These are phyloP conservation scores for Automeris io DNA, from an alignment of 2,888 invertebrate genomes.

Conservation along the genomic window DNA sequence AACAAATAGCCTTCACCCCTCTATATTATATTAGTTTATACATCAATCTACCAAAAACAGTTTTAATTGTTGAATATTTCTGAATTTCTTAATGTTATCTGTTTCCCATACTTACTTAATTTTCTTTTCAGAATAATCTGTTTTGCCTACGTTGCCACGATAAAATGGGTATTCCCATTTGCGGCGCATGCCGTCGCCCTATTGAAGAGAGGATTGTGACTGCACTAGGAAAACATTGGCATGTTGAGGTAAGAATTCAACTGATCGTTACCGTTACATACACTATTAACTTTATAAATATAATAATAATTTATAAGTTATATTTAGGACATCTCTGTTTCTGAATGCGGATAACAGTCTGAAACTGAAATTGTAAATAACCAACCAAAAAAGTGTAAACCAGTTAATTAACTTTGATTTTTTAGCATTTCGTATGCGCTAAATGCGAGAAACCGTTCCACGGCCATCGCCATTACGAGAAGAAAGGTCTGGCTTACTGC, in stretches of 20 bases:
- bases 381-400: too few species aligned
- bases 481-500: constrained; percentile 98
- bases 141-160: constrained; percentile 99
- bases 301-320: neutral
- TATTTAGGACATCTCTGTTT: too few species aligned
- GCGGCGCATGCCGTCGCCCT: constrained; percentile 98
- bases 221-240: constrained; percentile 98
- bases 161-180: constrained; percentile 99
- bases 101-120: too few species aligned
- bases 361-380: too few species aligned
- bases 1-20: too few species aligned
- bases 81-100: too few species aligned
- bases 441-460: constrained; percentile 99
- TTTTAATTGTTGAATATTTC: too few species aligned
- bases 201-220: constrained; percentile 99
- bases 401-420: too few species aligned
- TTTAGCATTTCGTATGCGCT: constrained; percentile 98
- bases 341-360: too few species aligned
- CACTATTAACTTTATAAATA: neutral
- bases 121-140: constrained; percentile 85
- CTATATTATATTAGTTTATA: too few species aligned
- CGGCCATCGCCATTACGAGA: constrained; percentile 99
- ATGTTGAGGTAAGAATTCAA: constrained; percentile 86
- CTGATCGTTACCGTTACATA: neutral
- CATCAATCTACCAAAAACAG: too few species aligned